A percentile compares a stretch with the other conserved stretches of the same genome.
Evolutionary conservation across 1,140 invertebrate genomes (phyloP).

Genomic region (Carcinoscorpius rotundicauda): DNA sequence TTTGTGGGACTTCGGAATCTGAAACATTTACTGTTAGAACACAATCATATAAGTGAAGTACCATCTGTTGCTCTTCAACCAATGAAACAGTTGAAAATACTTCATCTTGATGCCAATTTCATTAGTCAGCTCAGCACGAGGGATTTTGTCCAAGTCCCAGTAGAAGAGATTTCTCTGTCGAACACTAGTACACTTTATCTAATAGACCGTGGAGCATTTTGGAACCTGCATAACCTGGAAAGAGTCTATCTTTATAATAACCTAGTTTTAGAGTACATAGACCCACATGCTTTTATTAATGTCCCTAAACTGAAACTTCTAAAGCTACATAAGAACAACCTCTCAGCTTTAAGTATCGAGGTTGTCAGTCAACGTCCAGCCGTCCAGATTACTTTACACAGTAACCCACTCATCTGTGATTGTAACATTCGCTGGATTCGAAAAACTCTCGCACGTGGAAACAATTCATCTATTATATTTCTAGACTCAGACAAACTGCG

Average conservation of each 20-base stretch:
- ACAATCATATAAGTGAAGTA: slow-evolving; percentile 25
- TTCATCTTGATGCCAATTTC: slow-evolving; percentile 66
- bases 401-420: slow-evolving; percentile 38
- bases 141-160: slow-evolving; percentile 30
- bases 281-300: slow-evolving; percentile 32
- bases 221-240: slow-evolving; percentile 30
- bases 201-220: slow-evolving; percentile 35
- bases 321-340: slow-evolving; percentile 33
- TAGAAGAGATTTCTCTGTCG: slow-evolving; percentile 30
- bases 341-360: slow-evolving; percentile 29
- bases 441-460: slow-evolving; percentile 17
- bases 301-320: slow-evolving; percentile 31
- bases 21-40: slow-evolving; percentile 21
- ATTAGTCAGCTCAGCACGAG: slow-evolving; percentile 35
- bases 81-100: slow-evolving; percentile 44
- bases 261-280: slow-evolving; percentile 32
- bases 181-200: slow-evolving; percentile 32
- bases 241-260: slow-evolving; percentile 34
- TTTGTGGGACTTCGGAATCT: slow-evolving; percentile 57
- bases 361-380: slow-evolving; percentile 26
- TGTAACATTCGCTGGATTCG: slow-evolving; percentile 38
- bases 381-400: slow-evolving; percentile 33
- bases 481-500: slow-evolving; percentile 29
- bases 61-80: slow-evolving; percentile 25
- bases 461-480: too few relatives aligned